These are phyloP conservation scores for Dolichomitus sp. DNA, from an alignment of 2,888 invertebrate genomes.

Conservation along the genomic window DNA sequence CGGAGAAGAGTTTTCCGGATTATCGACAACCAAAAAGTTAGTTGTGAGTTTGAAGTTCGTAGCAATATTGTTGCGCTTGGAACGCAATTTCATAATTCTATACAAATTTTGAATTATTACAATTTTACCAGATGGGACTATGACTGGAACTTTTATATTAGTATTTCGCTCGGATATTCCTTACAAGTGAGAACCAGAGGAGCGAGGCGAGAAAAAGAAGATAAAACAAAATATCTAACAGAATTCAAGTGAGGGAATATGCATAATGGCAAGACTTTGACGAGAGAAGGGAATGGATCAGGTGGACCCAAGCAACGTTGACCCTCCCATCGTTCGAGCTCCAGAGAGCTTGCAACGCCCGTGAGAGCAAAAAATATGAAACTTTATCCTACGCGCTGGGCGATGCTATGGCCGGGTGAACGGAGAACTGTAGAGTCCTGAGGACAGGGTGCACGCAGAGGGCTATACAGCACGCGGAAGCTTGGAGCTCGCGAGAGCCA, in stretches of 20 bases:
- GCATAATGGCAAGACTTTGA: neutral
- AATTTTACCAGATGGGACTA: no score
- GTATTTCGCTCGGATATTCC: neutral
- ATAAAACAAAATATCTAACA: neutral
- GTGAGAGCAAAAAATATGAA: slow-evolving; percentile 18
- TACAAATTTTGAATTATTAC: no score
- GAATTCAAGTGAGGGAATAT: neutral
- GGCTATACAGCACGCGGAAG: slow-evolving; percentile 17
- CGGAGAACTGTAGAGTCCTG: slow-evolving; percentile 3
- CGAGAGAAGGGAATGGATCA: neutral
- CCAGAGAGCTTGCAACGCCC: neutral
- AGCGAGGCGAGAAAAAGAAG: neutral
- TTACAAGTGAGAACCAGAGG: neutral
- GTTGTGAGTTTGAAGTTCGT: neutral
- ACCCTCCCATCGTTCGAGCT: slow-evolving; percentile 5
- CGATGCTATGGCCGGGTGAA: neutral
- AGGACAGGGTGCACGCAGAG: neutral
- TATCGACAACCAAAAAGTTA: neutral
- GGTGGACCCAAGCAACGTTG: neutral
- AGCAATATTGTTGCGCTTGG: neutral
- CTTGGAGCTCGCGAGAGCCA: slow-evolving; percentile 40
- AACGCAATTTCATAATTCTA: no score
- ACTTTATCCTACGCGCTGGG: neutral
- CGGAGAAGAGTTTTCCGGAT: no score
- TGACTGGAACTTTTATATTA: no score